Evolutionary conservation across 2,113 vertebrate genomes (phyloP), one percentile per base, ranked within the genome.

Genomic region (Acanthochromis polyacanthus): DNA sequence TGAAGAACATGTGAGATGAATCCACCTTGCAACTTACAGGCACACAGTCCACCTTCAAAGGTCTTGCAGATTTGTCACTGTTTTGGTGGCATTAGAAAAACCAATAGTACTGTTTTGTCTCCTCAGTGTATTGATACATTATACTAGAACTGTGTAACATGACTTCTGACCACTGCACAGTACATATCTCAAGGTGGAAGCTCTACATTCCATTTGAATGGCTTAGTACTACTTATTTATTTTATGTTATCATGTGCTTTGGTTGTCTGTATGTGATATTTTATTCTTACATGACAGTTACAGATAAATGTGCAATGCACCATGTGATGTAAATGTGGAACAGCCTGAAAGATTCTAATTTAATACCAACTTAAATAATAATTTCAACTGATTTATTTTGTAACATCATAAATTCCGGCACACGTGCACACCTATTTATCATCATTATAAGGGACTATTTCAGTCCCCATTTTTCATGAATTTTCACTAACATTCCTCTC

Each of bases 401-500:
- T 48, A 7, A 46, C 60, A 0, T 50, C 19, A 40, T 51, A 25
- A 52, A 81, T 67, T n/a, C 28, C n/a, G 4, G 10, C 9, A 52
- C 46, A 53, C 22, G 30, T 75, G 11, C 5, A 65, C 52, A 23
- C 19, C 5, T n/a, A 28, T 15, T 19, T 22, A 58, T 57, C 38
- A 32, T 56, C 16, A 10, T 30, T 38, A 48, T 71, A 30, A 59
- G 8, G 0, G 1, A 22, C 40, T 43, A 9, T 20, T 51, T 51
- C 43, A 25, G 14, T 14, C 1, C 16, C 12, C 7, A 0, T 14
- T 28, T 68, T 36, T 55, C 11, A 19, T 57, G 11, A 62, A 2
- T 8, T 17, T 51, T 60, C 4, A 46, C 19, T 20, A 61, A 66
- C 38, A 70, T 69, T 5, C 3, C 83, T 81, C 53, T 72, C 23